Base-by-base conservation (phyloP, 2,888 invertebrate genomes). In the Sarcophaga rosellei region DNA sequence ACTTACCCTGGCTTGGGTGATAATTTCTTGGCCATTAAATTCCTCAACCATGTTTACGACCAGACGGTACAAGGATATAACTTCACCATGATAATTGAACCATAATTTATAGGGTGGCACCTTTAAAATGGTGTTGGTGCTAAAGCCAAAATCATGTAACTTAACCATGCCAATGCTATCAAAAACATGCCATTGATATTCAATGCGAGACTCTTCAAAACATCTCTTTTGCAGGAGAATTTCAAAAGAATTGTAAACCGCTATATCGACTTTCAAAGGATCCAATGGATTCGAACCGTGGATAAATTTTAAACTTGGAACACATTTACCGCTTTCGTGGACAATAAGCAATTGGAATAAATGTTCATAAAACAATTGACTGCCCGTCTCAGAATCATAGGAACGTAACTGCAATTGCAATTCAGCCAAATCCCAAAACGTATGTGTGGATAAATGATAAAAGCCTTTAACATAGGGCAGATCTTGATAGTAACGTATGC, bases 231-330 rank as follows among this genome's bases (percentile, higher is more conserved):
- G 77, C 12, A 89, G 53, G 12, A 88, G 70, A 4, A 88, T 84
- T 77, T 89, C 88, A 79, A 90, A 83, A 25, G 87, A 86, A 62
- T 89, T 88, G 44, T 88, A 90, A 4, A 66, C 87, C n/a, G 88
- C 87, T 44, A 89, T 89, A 59, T 90, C 89, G 20, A 90, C 20
- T 57, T 87, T 83, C 17, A 90, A 66, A 0, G 88, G 81, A 4
- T 88, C 82, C 21, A 85, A 73, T 0, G 89, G 89, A 79, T 88
- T 87, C 5, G 70, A 63, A 20, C 90, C 89, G 57, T 88, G 85
- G 5, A 85, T 81, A 35, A 89, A 82, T 3, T 77, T 81, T 6
- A 89, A 47, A 12, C 78, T 59, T 0, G 90, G 89, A 44, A 82
- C 63, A 69, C 82, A 89, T 75, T 21, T 79, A 63, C 61, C 17